Base-by-base conservation (phyloP, 2,797 vertebrate species). In the Emys orbicularis region DNA sequence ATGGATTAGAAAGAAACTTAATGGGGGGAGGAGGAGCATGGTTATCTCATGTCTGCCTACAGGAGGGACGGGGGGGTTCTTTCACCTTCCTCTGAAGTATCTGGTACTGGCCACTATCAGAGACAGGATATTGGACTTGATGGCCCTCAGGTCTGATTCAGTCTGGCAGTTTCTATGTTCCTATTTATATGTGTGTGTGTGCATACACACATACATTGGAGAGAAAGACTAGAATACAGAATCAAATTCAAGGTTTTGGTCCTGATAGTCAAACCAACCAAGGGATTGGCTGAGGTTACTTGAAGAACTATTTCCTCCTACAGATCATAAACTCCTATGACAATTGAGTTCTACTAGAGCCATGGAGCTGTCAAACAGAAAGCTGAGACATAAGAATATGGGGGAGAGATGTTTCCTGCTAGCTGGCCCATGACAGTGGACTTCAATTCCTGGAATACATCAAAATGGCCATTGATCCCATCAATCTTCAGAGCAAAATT, bases 371-470 rank as follows among this genome's bases (percentile, higher is more conserved):
- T 61, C 86, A 82, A 21, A 1, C 29, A 77, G 27, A 85, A 91
- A 90, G 47, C 16, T 59, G 25, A 83, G 27, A 37, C 29, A 86
- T 84, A 83, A 12, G n/a, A 84, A 2, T 31, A 29, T 13, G 11
- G 15, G 86, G 65, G 37, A 56, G 4, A 44, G 18, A 49, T 3
- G 5, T 41, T 10, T 93, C 12, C 61, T 87, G 25, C 34, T 83
- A 84, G 68, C 27, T 54, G 5, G n/a, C 25, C 88, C 47, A 50
- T 29, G 53, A 90, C 11, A 92, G 34, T 87, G 41, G 94, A 91
- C 2, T 72, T 89, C 54, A 61, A 49, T 12, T 91, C 84, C 25
- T 44, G 87, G 29, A 31, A 74, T 12, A 37, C 21, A 61, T 4
- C 2, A 92, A 12, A 52, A 41, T 18, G 90, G 37, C 19, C 68